Evolutionary conservation across 2,888 invertebrate genomes (phyloP), one percentile per base, ranked within the genome.

Genomic region (Chrysopilus asiliformis): DNA sequence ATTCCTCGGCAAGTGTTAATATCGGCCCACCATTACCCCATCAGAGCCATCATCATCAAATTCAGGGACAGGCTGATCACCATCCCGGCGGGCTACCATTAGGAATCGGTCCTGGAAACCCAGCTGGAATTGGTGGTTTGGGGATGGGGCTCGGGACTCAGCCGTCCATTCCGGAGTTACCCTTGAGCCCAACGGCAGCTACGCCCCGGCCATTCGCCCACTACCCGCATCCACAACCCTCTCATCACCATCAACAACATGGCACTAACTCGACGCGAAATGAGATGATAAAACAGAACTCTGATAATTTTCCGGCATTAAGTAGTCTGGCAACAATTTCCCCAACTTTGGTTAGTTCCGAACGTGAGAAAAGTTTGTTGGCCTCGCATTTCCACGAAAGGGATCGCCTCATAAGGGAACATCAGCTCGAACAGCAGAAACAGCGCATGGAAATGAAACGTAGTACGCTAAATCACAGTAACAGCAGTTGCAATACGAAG

Each of bases 381-480:
- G 59, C 60, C 34, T 55, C 55, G 42, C 62, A 59, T 43, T 60
- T 60, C 44, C 59, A 61, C 47, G 62, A 62, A 52, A 55, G 64
- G 45, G 64, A 62, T 52, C 63, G 64, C 41, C 57, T 57, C 43
- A 62, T 62, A 51, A 53, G 58, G 44, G 58, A 60, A 43, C 64
- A 62, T 48, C 62, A 62, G 47, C 51, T 61, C 47, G 58, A 58
- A 41, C 59, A 62, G 44, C 60, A 47, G 38, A 46, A 46, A 38
- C 44, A 48, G 27, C 43, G 41, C 32, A 43, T 44, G 44, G 46
- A 47, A 43, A 43, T 45, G 43, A 41, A 40, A 41, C 39, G 37
- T n/a, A n/a, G n/a, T n/a, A n/a, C n/a, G n/a, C n/a, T n/a, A n/a
- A n/a, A n/a, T n/a, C n/a, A n/a, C n/a, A n/a, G n/a, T n/a, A n/a